Evolutionary conservation across 1,140 invertebrate species (phyloP).

Genomic region (Rhagoletis zephyria): DNA sequence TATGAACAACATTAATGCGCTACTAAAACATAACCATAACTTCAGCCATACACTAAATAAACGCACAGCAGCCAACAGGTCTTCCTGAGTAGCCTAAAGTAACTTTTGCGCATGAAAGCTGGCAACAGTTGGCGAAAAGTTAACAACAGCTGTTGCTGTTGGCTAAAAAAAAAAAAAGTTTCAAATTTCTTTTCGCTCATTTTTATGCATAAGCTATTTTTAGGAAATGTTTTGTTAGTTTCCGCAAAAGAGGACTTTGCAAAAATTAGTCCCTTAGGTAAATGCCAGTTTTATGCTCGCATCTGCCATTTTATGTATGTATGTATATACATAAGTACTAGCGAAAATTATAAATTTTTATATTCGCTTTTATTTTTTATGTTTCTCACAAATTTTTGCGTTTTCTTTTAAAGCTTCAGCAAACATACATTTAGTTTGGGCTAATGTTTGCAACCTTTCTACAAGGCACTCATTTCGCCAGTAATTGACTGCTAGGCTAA

Average conservation of each 20-base stretch:
- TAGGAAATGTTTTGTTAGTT: no score
- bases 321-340: no score
- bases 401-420: neutral
- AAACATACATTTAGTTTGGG: neutral
- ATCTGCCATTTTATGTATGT: no score
- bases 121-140: neutral
- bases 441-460: neutral
- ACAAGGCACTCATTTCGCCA: neutral
- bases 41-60: neutral
- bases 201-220: neutral
- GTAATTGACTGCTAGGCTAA: conserved; percentile 21
- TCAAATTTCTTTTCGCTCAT: neutral
- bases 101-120: neutral
- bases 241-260: no score
- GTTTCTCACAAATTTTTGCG: neutral
- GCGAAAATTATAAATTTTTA: conserved; percentile 3
- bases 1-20: neutral
- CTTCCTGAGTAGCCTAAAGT: neutral
- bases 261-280: no score
- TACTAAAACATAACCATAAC: neutral
- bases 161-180: neutral
- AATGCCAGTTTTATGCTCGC: no score
- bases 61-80: neutral
- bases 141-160: neutral
- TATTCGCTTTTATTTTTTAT: neutral